Base-by-base conservation (phyloP, 1,140 invertebrate species). In the Scaptomyza graminum region DNA sequence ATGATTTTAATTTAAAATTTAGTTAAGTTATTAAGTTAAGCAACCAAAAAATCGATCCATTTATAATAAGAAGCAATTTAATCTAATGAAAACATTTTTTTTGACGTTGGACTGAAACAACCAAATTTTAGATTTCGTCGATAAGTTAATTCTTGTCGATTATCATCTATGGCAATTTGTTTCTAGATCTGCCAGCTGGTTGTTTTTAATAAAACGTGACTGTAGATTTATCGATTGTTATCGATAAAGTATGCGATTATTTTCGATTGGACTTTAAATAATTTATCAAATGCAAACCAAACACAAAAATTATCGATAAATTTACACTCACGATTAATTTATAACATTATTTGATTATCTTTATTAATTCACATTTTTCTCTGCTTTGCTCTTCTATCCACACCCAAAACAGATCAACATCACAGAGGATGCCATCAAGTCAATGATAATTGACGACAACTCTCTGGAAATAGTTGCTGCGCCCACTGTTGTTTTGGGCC, bases 371-470 rank as follows among this genome's bases (percentile, higher is more conserved):
- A 44, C 69, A 84, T 65, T 47, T 2, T 2, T 16, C 0, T 60
- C 5, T n/a, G 34, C 16, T 49, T 16, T 22, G 1, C 37, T 69
- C 51, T 50, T 11, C 37, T 4, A 34, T 16, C 12, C 46, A 15
- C 44, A 11, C 52, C 18, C 5, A 34, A 70, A 61, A 43, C 39
- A 79, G 79, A 31, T 18, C 4, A 52, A 49, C n/a, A 37, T 43
- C 1, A 28, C n/a, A 16, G 49, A 63, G 16, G 51, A 54, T n/a
- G 37, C 34, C 3, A 46, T 46, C 6, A 72, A 78, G 18, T 52
- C 72, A 2, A 79, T 90, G 84, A 54, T 72, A 3, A 67, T 84
- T 34, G 82, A 90, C 34, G 90, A 91, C 51, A 72, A 54, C 51
- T 76, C 76, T 11, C 44, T 81, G 66, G 79, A 73, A 5, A 74